Evolutionary conservation across 2,797 vertebrate genomes (phyloP).

Genomic region (Euphonia xanthogaster): DNA sequence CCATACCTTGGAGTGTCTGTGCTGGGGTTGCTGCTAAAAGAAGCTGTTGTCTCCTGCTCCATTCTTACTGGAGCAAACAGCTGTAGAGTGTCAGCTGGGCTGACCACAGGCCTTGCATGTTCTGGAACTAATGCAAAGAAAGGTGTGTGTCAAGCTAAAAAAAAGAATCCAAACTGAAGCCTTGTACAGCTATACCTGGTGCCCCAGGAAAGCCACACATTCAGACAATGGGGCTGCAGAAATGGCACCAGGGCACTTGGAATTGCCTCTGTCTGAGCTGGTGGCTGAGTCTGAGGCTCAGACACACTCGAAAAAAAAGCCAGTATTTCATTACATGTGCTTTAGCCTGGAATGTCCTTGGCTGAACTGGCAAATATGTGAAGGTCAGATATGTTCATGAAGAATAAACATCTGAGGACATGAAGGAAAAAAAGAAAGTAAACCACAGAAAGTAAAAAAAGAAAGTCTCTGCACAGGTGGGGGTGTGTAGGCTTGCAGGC

Average conservation of each 20-base stretch:
- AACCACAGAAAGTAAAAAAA: not conserved
- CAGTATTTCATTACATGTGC: not conserved
- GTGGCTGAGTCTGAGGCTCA: not conserved
- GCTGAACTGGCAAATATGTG: not conserved
- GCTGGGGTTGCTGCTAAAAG: not conserved
- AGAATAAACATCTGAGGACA: not conserved
- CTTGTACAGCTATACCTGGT: not conserved
- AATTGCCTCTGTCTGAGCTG: not conserved
- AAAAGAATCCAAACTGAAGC: not conserved
- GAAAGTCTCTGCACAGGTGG: not conserved
- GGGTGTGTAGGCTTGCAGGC: accelerated
- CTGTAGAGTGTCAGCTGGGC: not conserved
- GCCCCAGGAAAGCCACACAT: not conserved
- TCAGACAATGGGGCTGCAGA: not conserved
- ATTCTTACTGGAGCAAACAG: not conserved
- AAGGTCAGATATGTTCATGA: not conserved
- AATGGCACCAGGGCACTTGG: not conserved
- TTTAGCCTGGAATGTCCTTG: not conserved
- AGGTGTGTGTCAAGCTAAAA: not conserved
- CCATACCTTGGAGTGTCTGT: not conserved
- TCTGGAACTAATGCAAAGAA: not conserved
- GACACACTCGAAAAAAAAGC: not conserved
- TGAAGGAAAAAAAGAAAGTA: not conserved
- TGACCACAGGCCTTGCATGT: not conserved
- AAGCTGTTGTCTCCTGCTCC: not conserved